A percentile compares a stretch with the other conserved stretches of the same genome.
Evolutionary conservation across 2,113 vertebrate species (phyloP).

Genomic region (Falco punctatus): DNA sequence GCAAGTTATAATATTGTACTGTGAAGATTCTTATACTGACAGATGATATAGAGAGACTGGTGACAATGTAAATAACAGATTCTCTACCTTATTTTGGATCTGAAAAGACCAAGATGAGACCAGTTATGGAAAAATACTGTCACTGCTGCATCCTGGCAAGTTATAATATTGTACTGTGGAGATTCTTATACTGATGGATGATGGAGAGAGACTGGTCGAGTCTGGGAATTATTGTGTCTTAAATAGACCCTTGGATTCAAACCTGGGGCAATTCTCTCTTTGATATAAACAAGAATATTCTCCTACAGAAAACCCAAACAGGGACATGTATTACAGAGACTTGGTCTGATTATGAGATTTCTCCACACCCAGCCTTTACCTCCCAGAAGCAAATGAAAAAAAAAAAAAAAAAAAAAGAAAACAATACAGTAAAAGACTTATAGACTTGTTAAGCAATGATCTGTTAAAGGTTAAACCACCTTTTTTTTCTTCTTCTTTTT

Average conservation of each 20-base stretch:
- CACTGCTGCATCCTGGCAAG: background rate
- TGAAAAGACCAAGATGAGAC: background rate
- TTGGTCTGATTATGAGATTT: background rate
- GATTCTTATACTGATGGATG: background rate
- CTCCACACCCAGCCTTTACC: background rate
- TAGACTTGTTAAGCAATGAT: background rate
- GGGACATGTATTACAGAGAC: background rate
- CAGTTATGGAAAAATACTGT: background rate
- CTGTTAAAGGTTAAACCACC: background rate
- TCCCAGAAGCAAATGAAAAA: background rate
- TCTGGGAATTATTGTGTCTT: background rate
- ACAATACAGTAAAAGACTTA: background rate
- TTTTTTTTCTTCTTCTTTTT: no score
- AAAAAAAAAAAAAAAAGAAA: background rate
- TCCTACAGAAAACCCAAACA: background rate
- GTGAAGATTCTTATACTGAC: background rate
- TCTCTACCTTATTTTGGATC: background rate
- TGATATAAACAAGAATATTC: background rate
- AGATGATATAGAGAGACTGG: fast-evolving
- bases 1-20: background rate
- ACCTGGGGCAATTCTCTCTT: background rate
- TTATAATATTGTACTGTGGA: background rate
- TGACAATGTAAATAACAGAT: no score
- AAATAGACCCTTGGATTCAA: background rate
- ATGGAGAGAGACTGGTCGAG: fast-evolving